Evolutionary conservation across 2,113 vertebrate species (phyloP).

Genomic region (Peromyscus polionotus): DNA sequence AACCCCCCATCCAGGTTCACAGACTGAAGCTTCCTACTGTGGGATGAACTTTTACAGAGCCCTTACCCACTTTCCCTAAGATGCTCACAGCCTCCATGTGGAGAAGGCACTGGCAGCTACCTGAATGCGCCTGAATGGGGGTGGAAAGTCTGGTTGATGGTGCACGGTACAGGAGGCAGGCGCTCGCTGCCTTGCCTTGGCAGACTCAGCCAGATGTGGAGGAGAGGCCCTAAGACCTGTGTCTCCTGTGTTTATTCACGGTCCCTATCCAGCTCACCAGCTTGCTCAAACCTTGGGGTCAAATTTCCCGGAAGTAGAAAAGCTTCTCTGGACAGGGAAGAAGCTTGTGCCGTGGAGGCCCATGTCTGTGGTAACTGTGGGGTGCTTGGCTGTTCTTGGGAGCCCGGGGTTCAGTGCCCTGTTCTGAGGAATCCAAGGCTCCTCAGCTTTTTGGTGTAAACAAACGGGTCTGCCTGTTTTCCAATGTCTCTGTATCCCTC

Average conservation of each 20-base stretch:
- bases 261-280: background rate
- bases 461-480: background rate
- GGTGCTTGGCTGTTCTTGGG: background rate
- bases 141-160: background rate
- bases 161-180: too few species aligned
- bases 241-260: background rate
- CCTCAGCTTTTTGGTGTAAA: slow-evolving; percentile 25
- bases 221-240: background rate
- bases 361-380: background rate
- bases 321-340: background rate
- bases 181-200: background rate
- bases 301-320: background rate
- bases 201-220: background rate
- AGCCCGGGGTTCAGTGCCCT: background rate
- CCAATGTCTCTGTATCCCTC: background rate
- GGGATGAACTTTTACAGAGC: background rate
- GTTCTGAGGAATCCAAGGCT: background rate
- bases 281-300: background rate
- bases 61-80: rapidly evolving
- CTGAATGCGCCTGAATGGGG: too few species aligned
- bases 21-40: background rate
- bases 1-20: background rate
- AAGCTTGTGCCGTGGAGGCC: background rate
- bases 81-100: background rate
- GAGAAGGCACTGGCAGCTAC: background rate